A percentile compares a stretch with the other conserved stretches of the same genome.
phyloP scores from a whole-genome alignment of 92 coral and sea anemone species.

The Parazoanthus atlanticus region DNA sequence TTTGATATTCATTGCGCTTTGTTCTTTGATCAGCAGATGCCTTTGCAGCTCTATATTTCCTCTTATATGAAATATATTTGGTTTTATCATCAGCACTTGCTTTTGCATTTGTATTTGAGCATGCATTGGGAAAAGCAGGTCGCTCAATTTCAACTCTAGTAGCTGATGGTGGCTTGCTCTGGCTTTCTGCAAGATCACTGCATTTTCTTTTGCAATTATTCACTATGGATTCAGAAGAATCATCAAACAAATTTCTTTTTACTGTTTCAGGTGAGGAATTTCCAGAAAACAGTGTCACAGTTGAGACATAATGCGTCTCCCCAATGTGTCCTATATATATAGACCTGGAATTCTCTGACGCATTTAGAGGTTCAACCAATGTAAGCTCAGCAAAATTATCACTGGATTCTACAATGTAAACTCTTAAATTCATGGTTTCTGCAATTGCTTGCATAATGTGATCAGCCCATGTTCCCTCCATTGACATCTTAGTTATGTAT shows the following conservation, averaged over 20 bases:
- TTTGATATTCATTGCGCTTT: conserved; percentile 22
- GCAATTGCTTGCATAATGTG: conserved; percentile 32
- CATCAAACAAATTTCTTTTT: conserved; percentile 24
- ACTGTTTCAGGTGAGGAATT: background rate
- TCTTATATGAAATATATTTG: conserved; percentile 17
- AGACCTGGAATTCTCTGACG: background rate
- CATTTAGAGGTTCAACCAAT: background rate
- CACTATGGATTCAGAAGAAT: background rate
- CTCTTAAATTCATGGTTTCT: conserved; percentile 6
- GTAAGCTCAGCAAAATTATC: conserved; percentile 1
- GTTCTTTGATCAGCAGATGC: conserved; percentile 38
- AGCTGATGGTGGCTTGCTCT: conserved; percentile 10
- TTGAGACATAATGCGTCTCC: conserved; percentile 8
- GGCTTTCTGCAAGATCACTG: conserved; percentile 14
- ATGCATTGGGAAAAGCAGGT: conserved; percentile 1
- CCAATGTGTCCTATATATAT: background rate
- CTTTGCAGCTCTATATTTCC: conserved; percentile 31
- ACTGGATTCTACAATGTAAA: conserved; percentile 18
- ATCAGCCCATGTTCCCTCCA: conserved; percentile 24
- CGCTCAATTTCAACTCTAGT: background rate
- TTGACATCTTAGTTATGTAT: conserved; percentile 14
- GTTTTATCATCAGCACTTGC: conserved; percentile 9
- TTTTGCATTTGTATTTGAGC: conserved; percentile 12
- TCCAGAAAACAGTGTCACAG: background rate
- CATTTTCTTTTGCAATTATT: conserved; percentile 26